phyloP scores from a whole-genome alignment of 1,140 invertebrate species.

The Aphaenogaster floridana region DNA sequence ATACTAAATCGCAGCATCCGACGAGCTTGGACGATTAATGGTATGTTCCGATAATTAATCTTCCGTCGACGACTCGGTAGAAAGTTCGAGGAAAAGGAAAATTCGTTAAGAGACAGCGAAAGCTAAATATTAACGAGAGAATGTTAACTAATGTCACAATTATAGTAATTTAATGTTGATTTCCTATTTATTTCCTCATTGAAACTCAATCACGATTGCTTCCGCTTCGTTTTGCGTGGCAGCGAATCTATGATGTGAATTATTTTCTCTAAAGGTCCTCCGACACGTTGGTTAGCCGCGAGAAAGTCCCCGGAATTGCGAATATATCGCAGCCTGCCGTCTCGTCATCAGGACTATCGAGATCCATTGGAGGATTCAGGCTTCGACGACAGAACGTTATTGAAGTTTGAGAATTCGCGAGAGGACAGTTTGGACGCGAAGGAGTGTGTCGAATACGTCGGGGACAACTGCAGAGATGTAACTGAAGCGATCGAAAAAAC shows the following conservation, averaged over 20 bases:
- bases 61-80: not conserved
- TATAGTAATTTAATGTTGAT: not conserved
- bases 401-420: conserved; percentile 10
- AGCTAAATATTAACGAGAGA: conserved; percentile 5
- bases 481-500: conserved; percentile 21
- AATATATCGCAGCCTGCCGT: conserved; percentile 88
- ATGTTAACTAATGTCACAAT: conserved; percentile 28
- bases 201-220: not conserved
- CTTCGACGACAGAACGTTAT: not conserved
- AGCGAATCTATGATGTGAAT: not conserved
- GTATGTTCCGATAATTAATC: conserved; percentile 80
- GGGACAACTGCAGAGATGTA: conserved; percentile 17
- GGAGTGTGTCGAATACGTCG: conserved; percentile 16
- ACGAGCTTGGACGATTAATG: conserved; percentile 91
- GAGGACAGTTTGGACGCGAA: not conserved
- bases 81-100: conserved; percentile 28
- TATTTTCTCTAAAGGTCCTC: conserved; percentile 83
- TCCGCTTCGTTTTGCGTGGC: not conserved
- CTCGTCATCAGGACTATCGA: conserved; percentile 80
- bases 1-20: conserved; percentile 90
- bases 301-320: conserved; percentile 87
- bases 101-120: conserved; percentile 1
- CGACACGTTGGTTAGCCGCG: conserved; percentile 87
- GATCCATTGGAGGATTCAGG: conserved; percentile 29
- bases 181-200: not conserved